Percentiles rank a stretch among this genome's conserved stretches.
These are phyloP conservation scores for Phymorhynchus buccinoides DNA, from an alignment of 1,140 invertebrate species.

Conservation along the genomic window DNA sequence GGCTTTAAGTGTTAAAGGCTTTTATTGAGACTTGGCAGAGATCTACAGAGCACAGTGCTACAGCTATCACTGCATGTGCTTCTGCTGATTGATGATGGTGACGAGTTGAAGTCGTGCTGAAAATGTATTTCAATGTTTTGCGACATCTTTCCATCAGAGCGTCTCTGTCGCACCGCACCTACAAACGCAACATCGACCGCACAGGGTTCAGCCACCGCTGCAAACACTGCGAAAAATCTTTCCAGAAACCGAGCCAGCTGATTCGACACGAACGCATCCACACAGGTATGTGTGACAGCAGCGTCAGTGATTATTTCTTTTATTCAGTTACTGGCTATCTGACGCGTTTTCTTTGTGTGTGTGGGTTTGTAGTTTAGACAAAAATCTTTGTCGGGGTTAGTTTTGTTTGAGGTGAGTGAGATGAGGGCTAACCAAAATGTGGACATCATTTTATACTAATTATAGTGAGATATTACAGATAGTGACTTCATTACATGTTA, in stretches of 20 bases:
- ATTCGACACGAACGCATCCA: conserved; percentile 73
- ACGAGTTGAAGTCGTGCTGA: not conserved
- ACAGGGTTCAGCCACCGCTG: conserved; percentile 72
- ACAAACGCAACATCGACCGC: conserved; percentile 73
- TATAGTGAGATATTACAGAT: no score
- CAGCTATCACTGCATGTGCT: no score
- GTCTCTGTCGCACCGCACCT: conserved; percentile 68
- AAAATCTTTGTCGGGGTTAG: no score
- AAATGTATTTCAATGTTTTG: not conserved
- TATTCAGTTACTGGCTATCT: not conserved
- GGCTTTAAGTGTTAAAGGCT: no score
- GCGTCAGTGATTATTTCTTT: no score
- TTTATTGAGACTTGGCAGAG: no score
- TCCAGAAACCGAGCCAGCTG: conserved; percentile 75
- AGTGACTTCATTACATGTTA: no score
- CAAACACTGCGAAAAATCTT: conserved; percentile 72
- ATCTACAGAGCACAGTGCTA: no score
- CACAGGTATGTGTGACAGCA: conserved; percentile 66
- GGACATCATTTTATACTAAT: no score
- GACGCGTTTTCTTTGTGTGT: not conserved
- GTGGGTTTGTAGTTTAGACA: conserved; percentile 46
- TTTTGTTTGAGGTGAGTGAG: no score
- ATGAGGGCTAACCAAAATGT: no score
- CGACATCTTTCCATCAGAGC: conserved; percentile 57
- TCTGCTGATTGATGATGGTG: no score